phyloP scores from a whole-genome alignment of 2,113 vertebrate genomes.

The mouse (Mus musculus) region DNA sequence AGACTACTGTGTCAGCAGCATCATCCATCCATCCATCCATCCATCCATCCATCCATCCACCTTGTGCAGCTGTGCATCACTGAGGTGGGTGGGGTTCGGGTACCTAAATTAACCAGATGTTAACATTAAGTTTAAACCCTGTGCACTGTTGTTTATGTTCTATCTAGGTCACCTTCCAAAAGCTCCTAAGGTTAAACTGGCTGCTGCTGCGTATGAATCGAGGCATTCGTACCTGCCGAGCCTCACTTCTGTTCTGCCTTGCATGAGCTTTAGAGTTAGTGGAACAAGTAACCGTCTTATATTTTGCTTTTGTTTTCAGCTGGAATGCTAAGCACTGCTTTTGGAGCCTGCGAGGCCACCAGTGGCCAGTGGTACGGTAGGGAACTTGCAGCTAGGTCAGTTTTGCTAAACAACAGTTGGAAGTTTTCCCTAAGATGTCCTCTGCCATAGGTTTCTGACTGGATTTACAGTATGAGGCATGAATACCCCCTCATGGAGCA shows the following conservation, averaged over 20 bases:
- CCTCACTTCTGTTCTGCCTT: not conserved
- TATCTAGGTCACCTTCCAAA: not conserved
- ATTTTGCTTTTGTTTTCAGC: not conserved
- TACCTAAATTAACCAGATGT: not conserved
- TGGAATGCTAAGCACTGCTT: not conserved
- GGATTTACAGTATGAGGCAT: not conserved
- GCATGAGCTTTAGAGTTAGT: not conserved
- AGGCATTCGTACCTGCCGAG: too few relatives aligned
- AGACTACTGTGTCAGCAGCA: too few relatives aligned
- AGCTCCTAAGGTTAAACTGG: not conserved
- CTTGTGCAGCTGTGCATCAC: not conserved
- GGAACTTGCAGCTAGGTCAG: not conserved
- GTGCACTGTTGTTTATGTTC: not conserved
- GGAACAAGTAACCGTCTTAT: not conserved
- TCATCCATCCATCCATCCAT: not conserved
- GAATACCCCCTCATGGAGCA: not conserved
- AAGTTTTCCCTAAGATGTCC: not conserved
- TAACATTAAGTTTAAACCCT: constrained; percentile 18
- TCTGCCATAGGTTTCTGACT: not conserved
- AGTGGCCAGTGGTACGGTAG: not conserved
- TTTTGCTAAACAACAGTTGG: not conserved
- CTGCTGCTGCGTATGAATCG: not conserved
- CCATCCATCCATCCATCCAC: not conserved
- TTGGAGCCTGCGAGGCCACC: not conserved
- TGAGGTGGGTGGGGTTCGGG: not conserved